Evolutionary conservation across 1,140 invertebrate species (phyloP), one percentile per base, ranked within the genome.

Genomic region (Lepidurus couesii): DNA sequence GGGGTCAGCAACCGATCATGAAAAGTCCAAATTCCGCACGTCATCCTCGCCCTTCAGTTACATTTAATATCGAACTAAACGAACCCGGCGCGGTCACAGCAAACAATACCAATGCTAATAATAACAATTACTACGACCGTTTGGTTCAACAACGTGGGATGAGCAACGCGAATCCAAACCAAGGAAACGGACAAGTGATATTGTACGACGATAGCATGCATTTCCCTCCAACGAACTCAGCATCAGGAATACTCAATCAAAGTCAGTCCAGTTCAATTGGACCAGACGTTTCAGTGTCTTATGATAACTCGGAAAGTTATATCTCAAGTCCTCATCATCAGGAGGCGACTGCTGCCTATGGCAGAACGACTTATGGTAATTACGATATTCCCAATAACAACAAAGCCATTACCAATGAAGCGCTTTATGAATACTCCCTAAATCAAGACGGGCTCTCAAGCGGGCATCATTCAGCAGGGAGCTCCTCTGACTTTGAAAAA

Each of bases 401-500:
- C 11, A 74, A 74, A 34, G 34, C 44, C 8, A 73, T 75, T 75
- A 47, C n/a, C 42, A 65, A 65, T 16, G 53, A 65, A 13, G 53
- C n/a, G 6, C 21, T 65, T 13, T 65, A 65, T 16, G 53, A 65
- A 7, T 79, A 73, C 16, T 73, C 77, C 4, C 34, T 73, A 43
- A 75, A 42, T 24, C 73, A 74, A 34, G 78, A 74, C 74, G 78
- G 78, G 11, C 42, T 74, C 10, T 79, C 78, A 10, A 79, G 78
- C 21, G 79, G 79, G 7, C 79, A 80, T 8, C 75, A 80, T 42
- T 77, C 75, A 34, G 80, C 75, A 13, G 80, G 78, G 13, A 81
- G 81, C 47, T 81, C 73, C 9, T 80, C 81, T 11, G 82, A 82
- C 44, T 81, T 81, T 44, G 82, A 82, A 42, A 82, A 82, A 73